Evolutionary conservation across 2,888 invertebrate species (phyloP), one percentile per base, ranked within the genome.

Genomic region (Patella caerulea): DNA sequence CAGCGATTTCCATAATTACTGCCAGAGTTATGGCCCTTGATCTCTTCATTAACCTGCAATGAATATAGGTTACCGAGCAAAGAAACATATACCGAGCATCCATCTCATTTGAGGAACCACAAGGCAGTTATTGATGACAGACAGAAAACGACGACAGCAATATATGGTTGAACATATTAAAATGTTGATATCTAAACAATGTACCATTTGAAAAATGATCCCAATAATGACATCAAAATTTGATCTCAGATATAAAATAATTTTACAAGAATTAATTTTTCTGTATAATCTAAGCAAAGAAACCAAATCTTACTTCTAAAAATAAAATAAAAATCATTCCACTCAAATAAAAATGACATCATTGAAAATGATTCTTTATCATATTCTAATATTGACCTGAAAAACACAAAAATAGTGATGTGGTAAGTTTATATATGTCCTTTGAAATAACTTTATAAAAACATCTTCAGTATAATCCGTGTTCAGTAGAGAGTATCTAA

Each of bases 321-420:
- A 73, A 95, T 92, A 92, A 94, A 94, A 89, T 94, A 93, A 88
- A 94, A 94, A 87, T 93, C 93, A 85, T 94, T 93, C 90, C 93
- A 93, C 90, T 94, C 94, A 89, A 94, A 93, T 52, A 95, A 88
- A 85, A 95, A 94, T 24, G 93, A 93, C 24, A 94, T 93, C 81
- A 91, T 92, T 19, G 87, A 88, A 85, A 92, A 93, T 9, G 86
- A 86, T 56, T 91, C 88, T 74, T 90, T 88, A 88, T 94, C 93
- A 88, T 93, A 93, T 85, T 94, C 93, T 45, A 93, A 79, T 59
- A 93, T 88, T 75, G 91, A 91, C 75, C 91, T 91, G 84, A 70
- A 86, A 85, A n/a, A 2, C 29, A 73, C 45, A 73, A 12, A 70
- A 56, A 5, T 17, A 59, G 5, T 56, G 15, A 45, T 45, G 55